Base-by-base conservation (phyloP, 2,113 vertebrate genomes). In the Toxotes jaculatrix region DNA sequence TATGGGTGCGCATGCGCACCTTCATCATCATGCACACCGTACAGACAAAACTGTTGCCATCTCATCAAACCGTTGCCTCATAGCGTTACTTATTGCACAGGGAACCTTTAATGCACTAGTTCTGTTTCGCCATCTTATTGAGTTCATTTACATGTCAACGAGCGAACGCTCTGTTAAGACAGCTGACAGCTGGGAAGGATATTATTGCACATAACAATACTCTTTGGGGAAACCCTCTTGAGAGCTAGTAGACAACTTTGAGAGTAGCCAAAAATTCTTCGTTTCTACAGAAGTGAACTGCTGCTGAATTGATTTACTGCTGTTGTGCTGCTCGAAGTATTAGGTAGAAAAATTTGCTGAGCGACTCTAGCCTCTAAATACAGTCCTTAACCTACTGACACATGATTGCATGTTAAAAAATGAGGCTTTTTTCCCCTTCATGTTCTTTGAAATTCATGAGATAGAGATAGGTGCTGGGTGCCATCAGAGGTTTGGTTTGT, bases 401-500 rank as follows among this genome's bases (percentile, higher is more conserved):
- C 67, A 42, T 68, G 21, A 77, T 43, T 34, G 36, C 34, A 16
- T 31, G 3, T 59, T 76, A 27, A 13, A 64, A 71, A 62, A 60
- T 38, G 16, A 83, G 34, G 6, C 56, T 19, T 68, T 62, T 65
- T 42, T 27, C 78, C 72, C 71, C 61, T 80, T n/a, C 14, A 11
- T 55, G 61, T 63, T n/a, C 60, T 73, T 34, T 68, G 23, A 74
- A 75, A 64, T 51, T 7, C 36, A 63, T 31, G 23, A 42, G 56
- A 67, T 45, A n/a, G 31, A 16, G 27, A 34, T 40, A 19, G 43
- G 47, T 34, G 8, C 40, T 13, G 11, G 42, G 47, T 76, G 73
- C 62, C 79, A 76, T 87, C 79, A 49, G 64, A 64, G 17, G 65
- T 74, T 57, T 34, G 73, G 43, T 55, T 77, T 81, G 70, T 55